Evolutionary conservation across 1,140 invertebrate species (phyloP).

Genomic region (Sycophila sp.): DNA sequence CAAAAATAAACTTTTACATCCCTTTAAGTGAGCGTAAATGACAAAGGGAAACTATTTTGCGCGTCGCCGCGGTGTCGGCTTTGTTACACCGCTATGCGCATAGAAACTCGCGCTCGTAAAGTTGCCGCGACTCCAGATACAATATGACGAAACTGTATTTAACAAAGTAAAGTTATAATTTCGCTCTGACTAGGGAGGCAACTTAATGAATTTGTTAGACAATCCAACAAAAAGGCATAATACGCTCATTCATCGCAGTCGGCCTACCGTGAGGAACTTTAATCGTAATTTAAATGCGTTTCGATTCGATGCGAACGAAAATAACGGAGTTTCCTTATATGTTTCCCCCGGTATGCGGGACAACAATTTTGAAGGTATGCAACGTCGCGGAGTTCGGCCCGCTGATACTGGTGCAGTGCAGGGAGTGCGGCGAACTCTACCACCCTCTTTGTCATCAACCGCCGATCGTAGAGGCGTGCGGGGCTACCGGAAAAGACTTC

Average conservation of each 20-base stretch:
- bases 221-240: not conserved
- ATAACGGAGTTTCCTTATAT: no score
- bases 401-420: constrained; percentile 51
- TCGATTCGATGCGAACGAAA: not conserved
- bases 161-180: constrained; percentile 9
- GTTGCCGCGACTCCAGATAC: constrained; percentile 21
- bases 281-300: not conserved
- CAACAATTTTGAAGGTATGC: constrained; percentile 50
- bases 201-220: not conserved
- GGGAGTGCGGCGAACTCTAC: constrained; percentile 51
- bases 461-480: constrained; percentile 46
- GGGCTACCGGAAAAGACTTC: constrained; percentile 48
- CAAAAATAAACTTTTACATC: constrained; percentile 30
- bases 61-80: constrained; percentile 10
- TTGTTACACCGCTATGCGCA: constrained; percentile 20
- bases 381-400: constrained; percentile 50
- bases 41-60: constrained; percentile 36
- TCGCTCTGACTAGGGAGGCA: not conserved
- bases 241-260: not conserved
- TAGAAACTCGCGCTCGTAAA: constrained; percentile 20
- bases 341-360: no score
- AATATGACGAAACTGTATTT: constrained; percentile 31
- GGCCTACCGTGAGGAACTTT: not conserved
- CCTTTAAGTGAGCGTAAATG: constrained; percentile 17
- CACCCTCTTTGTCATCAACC: constrained; percentile 53